phyloP scores from a whole-genome alignment of 2,888 invertebrate genomes.

The Noctua comes region DNA sequence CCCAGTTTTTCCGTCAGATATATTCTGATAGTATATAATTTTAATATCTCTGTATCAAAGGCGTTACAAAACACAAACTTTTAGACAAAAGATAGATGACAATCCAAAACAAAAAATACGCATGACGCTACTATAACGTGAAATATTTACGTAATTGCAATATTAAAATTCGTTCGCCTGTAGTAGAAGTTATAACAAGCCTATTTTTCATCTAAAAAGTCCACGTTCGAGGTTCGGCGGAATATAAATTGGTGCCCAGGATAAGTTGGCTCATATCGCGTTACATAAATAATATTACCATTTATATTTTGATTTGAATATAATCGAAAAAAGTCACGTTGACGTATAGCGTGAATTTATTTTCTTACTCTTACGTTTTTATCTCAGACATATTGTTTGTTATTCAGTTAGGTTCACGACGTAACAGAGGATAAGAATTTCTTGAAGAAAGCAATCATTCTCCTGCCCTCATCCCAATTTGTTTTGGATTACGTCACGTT shows the following conservation, averaged over 20 bases:
- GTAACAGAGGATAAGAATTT: background rate
- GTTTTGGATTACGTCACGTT: background rate
- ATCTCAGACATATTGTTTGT: conserved; percentile 2
- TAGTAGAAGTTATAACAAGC: conserved; percentile 32
- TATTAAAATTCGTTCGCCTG: conserved; percentile 23
- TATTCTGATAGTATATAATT: background rate
- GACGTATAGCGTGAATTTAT: conserved; percentile 38
- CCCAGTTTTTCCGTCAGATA: background rate
- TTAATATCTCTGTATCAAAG: no score
- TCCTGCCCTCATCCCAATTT: no score
- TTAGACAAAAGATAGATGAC: background rate
- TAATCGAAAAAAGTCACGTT: conserved; percentile 54
- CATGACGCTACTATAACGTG: background rate
- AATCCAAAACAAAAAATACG: background rate
- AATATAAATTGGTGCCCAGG: conserved; percentile 49
- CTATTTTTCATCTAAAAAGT: conserved; percentile 41
- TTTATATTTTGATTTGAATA: conserved; percentile 56
- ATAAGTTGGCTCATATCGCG: conserved; percentile 43
- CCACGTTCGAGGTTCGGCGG: conserved; percentile 21
- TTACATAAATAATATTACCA: conserved; percentile 54
- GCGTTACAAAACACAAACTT: background rate
- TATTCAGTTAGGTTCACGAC: background rate
- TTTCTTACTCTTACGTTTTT: conserved; percentile 11
- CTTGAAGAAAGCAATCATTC: background rate
- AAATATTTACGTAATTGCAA: conserved; percentile 20